A percentile compares a stretch with the other conserved stretches of the same genome.
These are phyloP conservation scores for Camponotus pennsylvanicus DNA, from an alignment of 1,140 invertebrate species.

Conservation along the genomic window DNA sequence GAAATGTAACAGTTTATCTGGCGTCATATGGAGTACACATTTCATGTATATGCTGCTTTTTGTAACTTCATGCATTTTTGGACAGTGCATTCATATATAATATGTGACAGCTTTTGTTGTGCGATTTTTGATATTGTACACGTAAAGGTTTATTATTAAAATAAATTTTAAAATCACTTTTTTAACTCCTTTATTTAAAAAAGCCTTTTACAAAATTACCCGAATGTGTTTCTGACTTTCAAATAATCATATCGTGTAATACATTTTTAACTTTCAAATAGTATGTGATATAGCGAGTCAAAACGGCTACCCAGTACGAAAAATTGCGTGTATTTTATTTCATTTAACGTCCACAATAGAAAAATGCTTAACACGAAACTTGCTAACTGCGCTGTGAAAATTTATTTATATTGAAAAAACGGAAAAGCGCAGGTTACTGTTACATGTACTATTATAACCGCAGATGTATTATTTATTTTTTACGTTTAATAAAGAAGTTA, in stretches of 20 bases:
- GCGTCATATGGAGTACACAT: background rate
- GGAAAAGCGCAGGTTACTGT: background rate
- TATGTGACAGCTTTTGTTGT: background rate
- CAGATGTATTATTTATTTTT: slow-evolving; percentile 21
- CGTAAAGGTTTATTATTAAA: slow-evolving; percentile 8
- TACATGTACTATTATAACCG: slow-evolving; percentile 2
- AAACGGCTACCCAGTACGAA: slow-evolving; percentile 5
- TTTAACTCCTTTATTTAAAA: background rate
- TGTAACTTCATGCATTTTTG: background rate
- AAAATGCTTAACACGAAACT: slow-evolving; percentile 54
- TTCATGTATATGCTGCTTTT: background rate
- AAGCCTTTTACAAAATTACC: background rate
- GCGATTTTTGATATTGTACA: background rate
- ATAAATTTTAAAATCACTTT: slow-evolving; percentile 6
- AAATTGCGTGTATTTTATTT: slow-evolving; percentile 49
- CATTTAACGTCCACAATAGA: slow-evolving; percentile 14
- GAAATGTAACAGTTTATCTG: slow-evolving; percentile 19
- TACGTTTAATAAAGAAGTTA: slow-evolving; percentile 27
- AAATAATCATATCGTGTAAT: slow-evolving; percentile 15
- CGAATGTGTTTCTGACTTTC: slow-evolving; percentile 16
- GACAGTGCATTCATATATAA: background rate
- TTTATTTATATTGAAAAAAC: slow-evolving; percentile 37
- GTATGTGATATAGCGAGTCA: slow-evolving; percentile 8
- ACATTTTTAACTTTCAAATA: slow-evolving; percentile 33
- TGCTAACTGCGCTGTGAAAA: slow-evolving; percentile 31